phyloP scores from a whole-genome alignment of 2,113 vertebrate species.

The Tenrec ecaudatus region DNA sequence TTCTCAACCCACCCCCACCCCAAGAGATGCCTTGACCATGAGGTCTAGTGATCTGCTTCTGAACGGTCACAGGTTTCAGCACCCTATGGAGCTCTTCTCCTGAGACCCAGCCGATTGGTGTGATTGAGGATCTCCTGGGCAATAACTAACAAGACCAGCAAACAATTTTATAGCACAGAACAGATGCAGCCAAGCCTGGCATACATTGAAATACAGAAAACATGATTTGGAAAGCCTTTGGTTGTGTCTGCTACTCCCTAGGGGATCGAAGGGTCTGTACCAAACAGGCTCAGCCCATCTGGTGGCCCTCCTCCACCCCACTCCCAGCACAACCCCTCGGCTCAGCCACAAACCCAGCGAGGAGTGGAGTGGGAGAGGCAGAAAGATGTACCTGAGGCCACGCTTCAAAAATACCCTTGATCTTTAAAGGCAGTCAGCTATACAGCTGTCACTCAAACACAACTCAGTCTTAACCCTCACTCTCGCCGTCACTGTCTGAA shows the following conservation, averaged over 20 bases:
- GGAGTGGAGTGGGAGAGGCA: not conserved
- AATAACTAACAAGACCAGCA: not conserved
- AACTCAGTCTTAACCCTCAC: rapidly evolving
- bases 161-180: not conserved
- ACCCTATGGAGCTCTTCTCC: too few species aligned
- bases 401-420: not conserved
- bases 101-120: not conserved
- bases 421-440: not conserved
- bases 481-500: rapidly evolving
- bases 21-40: too few species aligned
- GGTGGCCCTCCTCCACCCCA: not conserved
- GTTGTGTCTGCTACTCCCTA: not conserved
- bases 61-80: too few species aligned
- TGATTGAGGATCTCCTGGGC: not conserved
- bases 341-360: not conserved
- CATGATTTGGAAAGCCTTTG: not conserved
- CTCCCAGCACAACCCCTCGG: too few species aligned
- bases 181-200: not conserved
- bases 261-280: not conserved
- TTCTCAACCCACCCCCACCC: too few species aligned
- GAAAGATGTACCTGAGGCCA: not conserved
- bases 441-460: too few species aligned
- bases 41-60: too few species aligned
- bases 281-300: not conserved
- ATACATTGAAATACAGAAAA: not conserved